Evolutionary conservation across 2,888 invertebrate species (phyloP).

Genomic region (Sesia bembeciformis): DNA sequence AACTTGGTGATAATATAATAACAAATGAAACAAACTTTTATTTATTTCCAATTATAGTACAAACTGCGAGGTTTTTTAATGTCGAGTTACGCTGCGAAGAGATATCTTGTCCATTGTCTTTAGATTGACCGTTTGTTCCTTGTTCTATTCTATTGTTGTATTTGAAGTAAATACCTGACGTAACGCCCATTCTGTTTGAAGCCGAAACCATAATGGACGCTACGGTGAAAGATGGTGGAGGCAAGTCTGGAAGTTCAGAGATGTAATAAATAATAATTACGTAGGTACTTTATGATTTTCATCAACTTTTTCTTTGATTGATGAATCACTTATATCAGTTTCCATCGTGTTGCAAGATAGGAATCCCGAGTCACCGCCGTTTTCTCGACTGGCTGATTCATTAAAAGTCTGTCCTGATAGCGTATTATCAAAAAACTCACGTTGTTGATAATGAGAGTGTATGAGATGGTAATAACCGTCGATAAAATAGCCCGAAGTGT

Average conservation of each 20-base stretch:
- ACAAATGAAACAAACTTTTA: no score
- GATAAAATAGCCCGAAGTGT: conserved; percentile 16
- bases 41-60: neutral
- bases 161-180: conserved; percentile 16
- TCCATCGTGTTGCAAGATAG: conserved; percentile 1
- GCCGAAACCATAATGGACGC: conserved; percentile 38
- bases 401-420: neutral
- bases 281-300: conserved; percentile 18
- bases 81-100: conserved; percentile 36
- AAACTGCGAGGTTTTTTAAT: conserved; percentile 20
- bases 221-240: conserved; percentile 31
- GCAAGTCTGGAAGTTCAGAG: conserved; percentile 39
- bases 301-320: conserved; percentile 7
- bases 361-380: neutral
- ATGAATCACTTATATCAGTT: conserved; percentile 14
- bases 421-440: conserved; percentile 1
- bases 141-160: conserved; percentile 33
- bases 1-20: no score
- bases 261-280: conserved; percentile 28
- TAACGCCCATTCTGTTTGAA: conserved; percentile 22
- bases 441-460: conserved; percentile 35
- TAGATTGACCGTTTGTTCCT: conserved; percentile 6
- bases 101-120: conserved; percentile 20
- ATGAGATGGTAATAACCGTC: conserved; percentile 48
- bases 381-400: neutral